Evolutionary conservation across 2,113 vertebrate species (phyloP).

Genomic region (Lamprologus speciosus): DNA sequence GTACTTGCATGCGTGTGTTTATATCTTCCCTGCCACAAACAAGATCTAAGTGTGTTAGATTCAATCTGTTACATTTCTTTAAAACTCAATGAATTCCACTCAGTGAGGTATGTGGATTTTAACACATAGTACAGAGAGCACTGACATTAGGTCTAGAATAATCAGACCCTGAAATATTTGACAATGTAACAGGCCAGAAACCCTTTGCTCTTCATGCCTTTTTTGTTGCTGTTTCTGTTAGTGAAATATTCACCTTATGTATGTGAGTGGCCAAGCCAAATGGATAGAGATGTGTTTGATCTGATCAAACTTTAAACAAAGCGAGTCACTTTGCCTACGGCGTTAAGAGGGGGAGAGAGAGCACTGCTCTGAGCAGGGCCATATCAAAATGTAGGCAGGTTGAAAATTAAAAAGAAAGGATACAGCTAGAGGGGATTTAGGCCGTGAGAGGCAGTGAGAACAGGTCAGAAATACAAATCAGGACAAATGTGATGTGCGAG

Average conservation of each 20-base stretch:
- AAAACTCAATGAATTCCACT: background rate
- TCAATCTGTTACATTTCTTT: background rate
- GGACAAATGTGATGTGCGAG: background rate
- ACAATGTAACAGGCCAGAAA: background rate
- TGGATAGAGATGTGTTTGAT: background rate
- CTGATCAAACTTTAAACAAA: background rate
- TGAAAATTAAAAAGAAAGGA: conserved; percentile 12
- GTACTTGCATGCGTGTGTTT: background rate
- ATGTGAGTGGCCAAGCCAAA: background rate
- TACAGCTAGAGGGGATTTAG: background rate
- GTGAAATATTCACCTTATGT: background rate
- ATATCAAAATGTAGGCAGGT: background rate
- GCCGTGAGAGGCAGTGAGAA: background rate
- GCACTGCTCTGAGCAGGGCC: background rate
- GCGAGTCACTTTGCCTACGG: background rate
- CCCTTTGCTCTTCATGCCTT: background rate
- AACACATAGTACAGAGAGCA: background rate
- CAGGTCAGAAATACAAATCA: background rate
- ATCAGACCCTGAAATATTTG: background rate
- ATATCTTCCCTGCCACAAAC: background rate
- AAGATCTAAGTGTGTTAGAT: background rate
- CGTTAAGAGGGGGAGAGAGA: background rate
- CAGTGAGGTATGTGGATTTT: background rate
- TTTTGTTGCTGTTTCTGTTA: background rate
- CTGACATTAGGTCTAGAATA: background rate